Conservation (phyloP, 2,113 vertebrate genomes). For the Lates calcarifer region DNA sequence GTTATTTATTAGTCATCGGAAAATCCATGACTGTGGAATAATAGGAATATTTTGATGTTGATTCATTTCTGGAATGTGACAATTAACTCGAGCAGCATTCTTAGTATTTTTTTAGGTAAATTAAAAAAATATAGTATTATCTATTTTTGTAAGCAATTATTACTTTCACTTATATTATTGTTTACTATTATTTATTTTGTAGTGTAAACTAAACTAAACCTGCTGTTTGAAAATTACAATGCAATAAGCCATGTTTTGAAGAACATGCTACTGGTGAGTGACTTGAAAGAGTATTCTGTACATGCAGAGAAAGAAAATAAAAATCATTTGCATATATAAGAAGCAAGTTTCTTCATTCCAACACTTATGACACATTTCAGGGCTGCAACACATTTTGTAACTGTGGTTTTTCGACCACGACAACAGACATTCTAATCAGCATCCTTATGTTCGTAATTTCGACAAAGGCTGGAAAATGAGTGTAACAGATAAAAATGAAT, state of each 20-base stretch:
- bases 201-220: not conserved
- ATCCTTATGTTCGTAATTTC: too few relatives aligned
- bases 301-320: slow-evolving; percentile 14
- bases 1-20: slow-evolving; percentile 61
- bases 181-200: slow-evolving; percentile 22
- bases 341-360: not conserved
- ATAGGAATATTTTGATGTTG: not conserved
- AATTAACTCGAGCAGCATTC: not conserved
- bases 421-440: not conserved
- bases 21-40: not conserved
- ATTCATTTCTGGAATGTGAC: not conserved
- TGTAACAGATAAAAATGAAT: not conserved
- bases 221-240: not conserved
- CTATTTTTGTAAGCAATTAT: not conserved
- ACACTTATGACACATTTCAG: not conserved
- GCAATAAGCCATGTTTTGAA: not conserved
- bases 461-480: not conserved
- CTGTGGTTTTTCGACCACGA: not conserved
- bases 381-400: not conserved
- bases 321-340: not conserved
- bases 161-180: not conserved
- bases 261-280: not conserved
- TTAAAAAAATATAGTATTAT: not conserved
- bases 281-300: not conserved
- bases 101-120: not conserved